Conservation (phyloP, 2,888 invertebrate species). For the Coelinius sp. region DNA sequence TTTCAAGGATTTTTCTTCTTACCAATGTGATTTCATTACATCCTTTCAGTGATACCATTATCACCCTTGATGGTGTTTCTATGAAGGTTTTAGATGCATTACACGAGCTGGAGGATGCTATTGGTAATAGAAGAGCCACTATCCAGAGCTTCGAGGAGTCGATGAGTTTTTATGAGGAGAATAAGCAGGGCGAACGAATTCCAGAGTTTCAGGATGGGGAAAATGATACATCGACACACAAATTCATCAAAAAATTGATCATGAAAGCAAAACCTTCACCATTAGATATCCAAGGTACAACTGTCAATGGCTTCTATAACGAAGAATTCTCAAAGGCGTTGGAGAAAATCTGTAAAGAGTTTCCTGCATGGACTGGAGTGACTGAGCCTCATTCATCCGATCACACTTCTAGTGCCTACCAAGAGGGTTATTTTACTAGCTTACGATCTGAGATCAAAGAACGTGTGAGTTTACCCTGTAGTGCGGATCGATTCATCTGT, state of each 20-base stretch:
- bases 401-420: constrained; percentile 29
- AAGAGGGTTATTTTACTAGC: constrained; percentile 31
- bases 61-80: not conserved
- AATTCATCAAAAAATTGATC: constrained; percentile 30
- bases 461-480: constrained; percentile 17
- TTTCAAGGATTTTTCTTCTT: not conserved
- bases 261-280: not conserved
- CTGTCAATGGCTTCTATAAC: constrained; percentile 27
- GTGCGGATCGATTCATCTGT: constrained; percentile 5
- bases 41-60: not conserved
- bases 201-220: not conserved
- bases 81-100: constrained; percentile 30
- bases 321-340: constrained; percentile 11
- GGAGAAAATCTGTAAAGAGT: constrained; percentile 29
- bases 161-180: not conserved
- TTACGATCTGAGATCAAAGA: constrained; percentile 2
- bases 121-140: not conserved
- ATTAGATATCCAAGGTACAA: not conserved
- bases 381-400: constrained; percentile 11
- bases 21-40: not conserved
- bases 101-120: constrained; percentile 23
- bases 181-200: not conserved
- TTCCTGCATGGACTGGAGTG: constrained; percentile 30
- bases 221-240: not conserved
- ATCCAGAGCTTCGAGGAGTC: constrained; percentile 25